These are phyloP conservation scores for Pachyrhynchus sulphureomaculatus DNA, from an alignment of 1,140 invertebrate species.

Conservation along the genomic window DNA sequence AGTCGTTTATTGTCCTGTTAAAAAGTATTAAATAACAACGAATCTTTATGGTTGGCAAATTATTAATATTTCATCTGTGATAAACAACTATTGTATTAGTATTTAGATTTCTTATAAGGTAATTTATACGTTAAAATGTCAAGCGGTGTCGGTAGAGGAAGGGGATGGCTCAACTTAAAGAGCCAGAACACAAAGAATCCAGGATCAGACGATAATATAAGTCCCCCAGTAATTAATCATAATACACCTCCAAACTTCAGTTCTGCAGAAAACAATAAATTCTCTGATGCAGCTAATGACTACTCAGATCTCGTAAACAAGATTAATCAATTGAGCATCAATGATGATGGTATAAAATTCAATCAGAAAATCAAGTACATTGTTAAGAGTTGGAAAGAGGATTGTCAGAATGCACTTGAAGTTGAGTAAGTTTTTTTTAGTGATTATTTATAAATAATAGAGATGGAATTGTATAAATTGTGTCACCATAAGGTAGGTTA, in stretches of 20 bases:
- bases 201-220: neutral
- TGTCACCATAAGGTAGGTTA: too few relatives aligned
- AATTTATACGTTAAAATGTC: constrained; percentile 23
- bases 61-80: too few relatives aligned
- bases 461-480: too few relatives aligned
- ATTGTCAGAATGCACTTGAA: constrained; percentile 35
- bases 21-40: too few relatives aligned
- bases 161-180: constrained; percentile 46
- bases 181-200: constrained; percentile 18
- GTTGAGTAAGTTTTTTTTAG: constrained; percentile 40
- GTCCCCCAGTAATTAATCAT: constrained; percentile 5
- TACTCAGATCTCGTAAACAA: constrained; percentile 32
- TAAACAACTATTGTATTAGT: too few relatives aligned
- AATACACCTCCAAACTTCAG: constrained; percentile 3
- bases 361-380: constrained; percentile 46
- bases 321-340: constrained; percentile 36
- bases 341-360: constrained; percentile 46
- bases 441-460: too few relatives aligned
- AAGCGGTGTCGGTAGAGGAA: constrained; percentile 40
- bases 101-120: too few relatives aligned
- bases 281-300: constrained; percentile 19
- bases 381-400: constrained; percentile 36
- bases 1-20: too few relatives aligned
- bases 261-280: constrained; percentile 20
- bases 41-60: too few relatives aligned